Evolutionary conservation across 1,140 invertebrate genomes (phyloP).

Genomic region (Drosophila littoralis): DNA sequence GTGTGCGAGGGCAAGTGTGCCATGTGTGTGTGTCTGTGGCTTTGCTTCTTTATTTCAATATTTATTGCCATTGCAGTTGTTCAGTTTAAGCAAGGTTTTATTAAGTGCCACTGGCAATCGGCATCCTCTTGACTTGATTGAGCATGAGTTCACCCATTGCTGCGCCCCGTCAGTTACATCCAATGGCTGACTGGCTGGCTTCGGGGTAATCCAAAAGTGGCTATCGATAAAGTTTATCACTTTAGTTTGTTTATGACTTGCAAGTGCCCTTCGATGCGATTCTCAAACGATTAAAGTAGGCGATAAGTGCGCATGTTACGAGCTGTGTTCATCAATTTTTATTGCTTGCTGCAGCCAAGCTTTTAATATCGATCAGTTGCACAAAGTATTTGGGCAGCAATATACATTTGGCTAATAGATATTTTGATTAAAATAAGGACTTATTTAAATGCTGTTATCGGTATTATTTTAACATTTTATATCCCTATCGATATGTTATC

Average conservation of each 20-base stretch:
- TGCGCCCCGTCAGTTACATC: background rate
- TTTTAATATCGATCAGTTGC: too few relatives aligned
- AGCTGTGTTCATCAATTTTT: slow-evolving; percentile 1
- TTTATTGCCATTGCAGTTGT: slow-evolving; percentile 62
- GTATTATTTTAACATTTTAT: background rate
- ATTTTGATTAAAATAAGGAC: too few relatives aligned
- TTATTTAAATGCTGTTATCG: too few relatives aligned
- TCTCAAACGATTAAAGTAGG: slow-evolving; percentile 6
- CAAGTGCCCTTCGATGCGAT: slow-evolving; percentile 8
- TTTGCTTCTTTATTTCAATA: slow-evolving; percentile 36
- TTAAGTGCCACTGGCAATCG: slow-evolving; percentile 65
- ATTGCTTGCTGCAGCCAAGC: background rate
- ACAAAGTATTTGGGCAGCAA: background rate
- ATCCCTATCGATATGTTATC: background rate
- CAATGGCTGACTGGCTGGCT: background rate
- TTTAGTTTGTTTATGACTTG: slow-evolving; percentile 26
- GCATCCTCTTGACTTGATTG: slow-evolving; percentile 21
- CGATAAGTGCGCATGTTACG: slow-evolving; percentile 6
- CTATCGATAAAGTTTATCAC: slow-evolving; percentile 27
- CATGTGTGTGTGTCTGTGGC: slow-evolving; percentile 3
- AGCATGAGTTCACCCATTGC: background rate
- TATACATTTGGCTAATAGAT: background rate
- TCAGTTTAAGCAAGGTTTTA: slow-evolving; percentile 61
- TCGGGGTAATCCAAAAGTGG: slow-evolving; percentile 4
- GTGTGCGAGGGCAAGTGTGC: background rate